A percentile compares a stretch with the other conserved stretches of the same genome.
Evolutionary conservation across 2,888 invertebrate species (phyloP).

Genomic region (Antheraea assamensis): DNA sequence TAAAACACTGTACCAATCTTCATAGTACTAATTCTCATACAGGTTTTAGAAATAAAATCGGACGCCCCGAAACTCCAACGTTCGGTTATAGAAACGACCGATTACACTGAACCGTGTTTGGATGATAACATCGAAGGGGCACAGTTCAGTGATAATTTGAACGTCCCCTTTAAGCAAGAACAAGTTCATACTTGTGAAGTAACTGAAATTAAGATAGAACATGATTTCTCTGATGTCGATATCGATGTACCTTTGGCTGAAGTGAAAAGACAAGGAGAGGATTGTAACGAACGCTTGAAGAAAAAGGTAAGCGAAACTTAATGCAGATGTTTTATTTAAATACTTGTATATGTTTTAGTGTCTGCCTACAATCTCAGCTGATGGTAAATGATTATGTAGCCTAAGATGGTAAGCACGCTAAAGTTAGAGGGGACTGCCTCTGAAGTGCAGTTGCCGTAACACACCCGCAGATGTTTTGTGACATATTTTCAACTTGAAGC

Average conservation of each 20-base stretch:
- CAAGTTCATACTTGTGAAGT: slow-evolving; percentile 18
- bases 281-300: not conserved
- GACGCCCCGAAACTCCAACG: not conserved
- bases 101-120: not conserved
- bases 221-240: slow-evolving; percentile 48
- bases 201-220: slow-evolving; percentile 54
- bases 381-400: too few relatives aligned
- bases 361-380: too few relatives aligned
- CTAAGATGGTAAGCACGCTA: too few relatives aligned
- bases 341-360: too few relatives aligned
- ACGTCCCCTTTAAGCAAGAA: slow-evolving; percentile 12
- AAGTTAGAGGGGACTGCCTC: too few relatives aligned
- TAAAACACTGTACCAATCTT: too few relatives aligned
- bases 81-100: not conserved
- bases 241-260: slow-evolving; percentile 42
- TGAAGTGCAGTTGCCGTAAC: too few relatives aligned
- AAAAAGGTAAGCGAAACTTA: not conserved
- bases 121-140: not conserved
- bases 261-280: slow-evolving; percentile 27
- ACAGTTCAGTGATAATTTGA: not conserved
- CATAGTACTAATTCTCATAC: not conserved
- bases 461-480: too few relatives aligned
- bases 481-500: too few relatives aligned
- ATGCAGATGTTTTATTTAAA: too few relatives aligned
- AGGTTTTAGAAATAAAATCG: slow-evolving; percentile 1